These are phyloP conservation scores for Cephus spinipes DNA, from an alignment of 2,888 invertebrate species.

Conservation along the genomic window DNA sequence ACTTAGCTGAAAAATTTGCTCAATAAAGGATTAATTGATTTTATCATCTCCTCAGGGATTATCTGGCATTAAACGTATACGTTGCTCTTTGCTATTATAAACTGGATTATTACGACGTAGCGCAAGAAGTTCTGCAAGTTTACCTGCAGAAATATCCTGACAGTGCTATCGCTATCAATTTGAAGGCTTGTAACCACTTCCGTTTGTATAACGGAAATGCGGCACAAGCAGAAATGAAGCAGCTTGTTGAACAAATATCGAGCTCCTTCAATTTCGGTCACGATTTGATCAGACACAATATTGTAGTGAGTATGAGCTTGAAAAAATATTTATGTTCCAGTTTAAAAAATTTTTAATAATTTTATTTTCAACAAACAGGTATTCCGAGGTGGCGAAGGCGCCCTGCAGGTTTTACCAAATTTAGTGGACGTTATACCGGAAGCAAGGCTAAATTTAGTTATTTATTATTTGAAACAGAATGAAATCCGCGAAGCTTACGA, in stretches of 20 bases:
- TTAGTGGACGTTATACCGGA: constrained; percentile 96
- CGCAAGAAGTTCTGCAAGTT: constrained; percentile 94
- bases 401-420: constrained; percentile 90
- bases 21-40: background rate
- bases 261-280: constrained; percentile 80
- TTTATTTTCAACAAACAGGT: constrained; percentile 62
- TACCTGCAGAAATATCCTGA: constrained; percentile 93
- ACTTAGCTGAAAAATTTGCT: background rate
- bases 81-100: constrained; percentile 98
- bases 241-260: constrained; percentile 80
- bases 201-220: constrained; percentile 93
- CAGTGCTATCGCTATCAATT: constrained; percentile 94
- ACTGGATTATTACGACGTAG: constrained; percentile 97
- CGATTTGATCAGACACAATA: constrained; percentile 93
- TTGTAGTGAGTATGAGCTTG: constrained; percentile 73
- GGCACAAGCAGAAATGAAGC: constrained; percentile 91
- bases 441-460: constrained; percentile 94
- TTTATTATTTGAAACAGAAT: constrained; percentile 90
- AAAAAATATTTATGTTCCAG: background rate
- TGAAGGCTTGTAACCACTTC: constrained; percentile 88
- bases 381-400: constrained; percentile 93
- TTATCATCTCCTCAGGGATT: constrained; percentile 74
- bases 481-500: constrained; percentile 90
- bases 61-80: constrained; percentile 95
- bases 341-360: background rate